Base-by-base conservation (phyloP, 2,113 vertebrate species). In the Leptodactylus fuscus region DNA sequence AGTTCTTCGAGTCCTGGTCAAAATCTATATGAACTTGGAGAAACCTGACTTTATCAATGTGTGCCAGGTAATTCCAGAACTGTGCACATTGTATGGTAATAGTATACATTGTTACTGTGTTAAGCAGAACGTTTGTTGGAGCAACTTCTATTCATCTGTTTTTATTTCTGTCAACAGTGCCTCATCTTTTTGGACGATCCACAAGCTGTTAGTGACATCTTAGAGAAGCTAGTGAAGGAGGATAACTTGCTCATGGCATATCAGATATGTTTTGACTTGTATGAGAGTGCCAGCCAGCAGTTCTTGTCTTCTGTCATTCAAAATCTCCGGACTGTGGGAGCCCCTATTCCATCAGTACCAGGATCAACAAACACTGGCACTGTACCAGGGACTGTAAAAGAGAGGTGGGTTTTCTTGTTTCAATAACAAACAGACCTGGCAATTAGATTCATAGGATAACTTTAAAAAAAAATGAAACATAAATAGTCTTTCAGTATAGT, bases 11-110 rank as follows among this genome's bases (percentile, higher is more conserved):
- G 98, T 99, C 86, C 91, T 99, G 69, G 98, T 99, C 83, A 98
- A 99, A 92, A 97, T 99, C 79, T 99, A 99, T 92, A 99, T 99
- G 98, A 99, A 99, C 90, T 88, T 99, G 90, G 97, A 99, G 85
- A 99, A 98, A 89, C 98, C 98, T 0, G 98, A 99, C 92, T 99
- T 99, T 91, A 99, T 99, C 93, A 99, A 97, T 0, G 98, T 99
- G 58, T 99, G 98, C 90, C 98, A 99, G 98, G 98, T 99, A 94
- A 90, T 36, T 36, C 32, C 5, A 58, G 22, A 38, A 24, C 18
- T n/a, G 1, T 44, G 38, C 46, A 44, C 69, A 41, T 22, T 16
- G 1, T 4, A 41, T 71, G 6, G 5, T 34, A 18, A 7, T 34
- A 18, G 1, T 67, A 34, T 18, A 34, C 4, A 34, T 5, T 2